phyloP scores from a whole-genome alignment of 2,888 invertebrate genomes.

The Coelogynopora nodosa region DNA sequence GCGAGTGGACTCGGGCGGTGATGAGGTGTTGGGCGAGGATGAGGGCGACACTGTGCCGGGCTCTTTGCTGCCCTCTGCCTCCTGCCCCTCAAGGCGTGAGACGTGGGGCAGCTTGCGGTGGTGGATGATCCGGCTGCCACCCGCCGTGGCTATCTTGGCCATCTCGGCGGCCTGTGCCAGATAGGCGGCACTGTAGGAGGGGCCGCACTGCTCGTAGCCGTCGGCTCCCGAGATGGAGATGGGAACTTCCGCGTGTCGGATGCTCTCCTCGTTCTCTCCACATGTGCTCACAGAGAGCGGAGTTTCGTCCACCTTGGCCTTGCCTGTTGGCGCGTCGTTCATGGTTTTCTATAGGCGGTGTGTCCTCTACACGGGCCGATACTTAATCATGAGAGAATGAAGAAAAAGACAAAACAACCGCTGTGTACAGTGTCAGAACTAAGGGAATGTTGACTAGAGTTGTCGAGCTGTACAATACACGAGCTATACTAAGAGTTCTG shows the following conservation, averaged over 20 bases:
- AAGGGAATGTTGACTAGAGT: too few species aligned
- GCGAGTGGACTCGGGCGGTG: conserved; percentile 6
- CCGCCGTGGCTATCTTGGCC: background rate
- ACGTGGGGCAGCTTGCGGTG: background rate
- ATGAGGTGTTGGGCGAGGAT: background rate
- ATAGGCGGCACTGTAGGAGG: background rate
- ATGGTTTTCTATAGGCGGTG: too few species aligned
- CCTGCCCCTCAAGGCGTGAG: background rate
- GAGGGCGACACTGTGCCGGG: background rate
- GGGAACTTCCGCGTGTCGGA: background rate
- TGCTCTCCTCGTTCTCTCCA: conserved; percentile 18
- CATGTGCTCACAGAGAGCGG: background rate
- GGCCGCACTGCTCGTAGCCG: background rate
- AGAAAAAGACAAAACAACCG: too few species aligned
- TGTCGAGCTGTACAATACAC: too few species aligned
- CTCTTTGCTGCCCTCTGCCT: background rate
- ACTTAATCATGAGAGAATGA: too few species aligned
- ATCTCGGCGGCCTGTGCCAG: background rate
- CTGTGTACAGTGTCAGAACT: too few species aligned
- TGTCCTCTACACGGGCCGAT: too few species aligned
- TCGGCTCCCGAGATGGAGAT: background rate
- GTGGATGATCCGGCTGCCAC: background rate
- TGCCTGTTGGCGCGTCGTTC: background rate
- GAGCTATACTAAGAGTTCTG: too few species aligned
- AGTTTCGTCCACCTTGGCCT: background rate